Evolutionary conservation across 2,113 vertebrate genomes (phyloP).

Genomic region (Myrmecophaga tridactyla): DNA sequence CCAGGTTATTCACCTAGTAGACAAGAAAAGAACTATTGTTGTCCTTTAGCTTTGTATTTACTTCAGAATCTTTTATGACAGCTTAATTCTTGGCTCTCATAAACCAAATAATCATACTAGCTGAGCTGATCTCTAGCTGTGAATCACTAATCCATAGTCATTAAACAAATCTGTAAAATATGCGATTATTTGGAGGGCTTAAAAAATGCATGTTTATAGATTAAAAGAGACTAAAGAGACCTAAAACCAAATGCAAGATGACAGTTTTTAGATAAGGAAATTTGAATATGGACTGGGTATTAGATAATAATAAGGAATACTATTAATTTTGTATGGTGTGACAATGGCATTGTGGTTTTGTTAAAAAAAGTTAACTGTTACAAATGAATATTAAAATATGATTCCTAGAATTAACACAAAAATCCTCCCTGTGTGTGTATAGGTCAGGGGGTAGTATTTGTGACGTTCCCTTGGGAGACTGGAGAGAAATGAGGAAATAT

Average conservation of each 20-base stretch:
- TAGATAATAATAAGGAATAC: background rate
- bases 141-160: slow-evolving; percentile 17
- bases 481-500: no score
- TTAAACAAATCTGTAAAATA: background rate
- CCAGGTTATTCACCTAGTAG: slow-evolving; percentile 91
- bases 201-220: background rate
- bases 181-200: background rate
- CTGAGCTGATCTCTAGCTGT: background rate
- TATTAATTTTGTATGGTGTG: background rate
- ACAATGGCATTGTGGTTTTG: background rate
- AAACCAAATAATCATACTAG: background rate
- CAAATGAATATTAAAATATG: background rate
- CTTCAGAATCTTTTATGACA: background rate
- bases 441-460: background rate
- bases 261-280: slow-evolving; percentile 8
- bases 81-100: background rate
- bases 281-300: background rate
- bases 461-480: no score
- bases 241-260: background rate
- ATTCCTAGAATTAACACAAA: slow-evolving; percentile 16
- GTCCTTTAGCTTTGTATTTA: background rate
- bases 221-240: background rate
- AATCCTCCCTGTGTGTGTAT: background rate
- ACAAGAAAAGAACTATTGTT: background rate
- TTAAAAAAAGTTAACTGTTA: slow-evolving; percentile 8